Percentiles rank a stretch among this genome's conserved stretches.
Evolutionary conservation across 2,797 vertebrate species (phyloP).

Genomic region (Catostomus latipinnis): DNA sequence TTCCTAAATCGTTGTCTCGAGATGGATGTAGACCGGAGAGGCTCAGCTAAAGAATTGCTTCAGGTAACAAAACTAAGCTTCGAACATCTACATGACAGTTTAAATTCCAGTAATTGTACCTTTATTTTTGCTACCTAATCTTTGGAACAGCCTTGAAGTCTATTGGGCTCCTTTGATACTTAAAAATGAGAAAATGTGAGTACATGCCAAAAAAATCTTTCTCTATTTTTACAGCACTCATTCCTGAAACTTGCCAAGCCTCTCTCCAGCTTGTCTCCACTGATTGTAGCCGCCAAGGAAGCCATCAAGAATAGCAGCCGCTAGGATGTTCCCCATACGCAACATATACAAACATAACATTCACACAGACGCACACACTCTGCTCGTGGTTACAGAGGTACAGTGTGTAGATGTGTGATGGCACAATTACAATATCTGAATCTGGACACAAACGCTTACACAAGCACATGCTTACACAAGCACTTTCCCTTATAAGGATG

Average conservation of each 20-base stretch:
- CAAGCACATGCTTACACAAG: slow-evolving; percentile 25
- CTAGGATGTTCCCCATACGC: slow-evolving; percentile 69
- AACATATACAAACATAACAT: slow-evolving; percentile 53
- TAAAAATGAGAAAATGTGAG: no score
- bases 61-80: slow-evolving; percentile 74
- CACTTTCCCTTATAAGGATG: slow-evolving; percentile 1
- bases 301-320: slow-evolving; percentile 95
- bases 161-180: no score
- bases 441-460: slow-evolving; percentile 12
- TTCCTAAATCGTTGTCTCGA: slow-evolving; percentile 91
- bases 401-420: slow-evolving; percentile 15
- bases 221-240: slow-evolving; percentile 78
- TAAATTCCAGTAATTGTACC: no score
- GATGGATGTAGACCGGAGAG: slow-evolving; percentile 90
- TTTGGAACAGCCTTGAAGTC: not conserved
- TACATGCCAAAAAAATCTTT: not conserved
- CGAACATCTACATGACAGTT: no score
- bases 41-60: slow-evolving; percentile 88
- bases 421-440: slow-evolving; percentile 29
- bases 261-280: slow-evolving; percentile 88
- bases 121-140: not conserved
- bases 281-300: slow-evolving; percentile 91
- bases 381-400: slow-evolving; percentile 34
- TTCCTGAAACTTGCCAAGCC: slow-evolving; percentile 94
- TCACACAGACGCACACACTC: slow-evolving; percentile 58